phyloP scores from a whole-genome alignment of 1,140 invertebrate genomes.

The Leptinotarsa lineolata region DNA sequence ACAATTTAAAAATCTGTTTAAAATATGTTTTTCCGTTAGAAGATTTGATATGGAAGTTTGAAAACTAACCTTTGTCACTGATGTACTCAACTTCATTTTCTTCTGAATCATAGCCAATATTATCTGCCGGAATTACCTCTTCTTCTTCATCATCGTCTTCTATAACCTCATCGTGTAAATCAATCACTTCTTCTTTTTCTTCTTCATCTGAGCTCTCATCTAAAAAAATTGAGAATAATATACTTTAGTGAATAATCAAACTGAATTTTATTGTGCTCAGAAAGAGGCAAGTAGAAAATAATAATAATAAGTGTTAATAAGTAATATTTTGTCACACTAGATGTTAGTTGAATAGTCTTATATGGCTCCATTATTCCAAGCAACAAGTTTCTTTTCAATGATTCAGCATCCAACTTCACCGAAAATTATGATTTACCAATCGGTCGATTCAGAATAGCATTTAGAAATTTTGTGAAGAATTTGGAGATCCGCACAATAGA shows the following conservation, averaged over 20 bases:
- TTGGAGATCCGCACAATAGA: too few relatives aligned
- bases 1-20: too few relatives aligned
- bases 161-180: conserved; percentile 41
- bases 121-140: conserved; percentile 57
- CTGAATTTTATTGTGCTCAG: too few relatives aligned
- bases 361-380: too few relatives aligned
- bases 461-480: too few relatives aligned
- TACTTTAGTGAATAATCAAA: background rate
- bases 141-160: conserved; percentile 54
- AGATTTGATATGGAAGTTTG: background rate
- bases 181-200: conserved; percentile 53
- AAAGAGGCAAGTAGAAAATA: background rate
- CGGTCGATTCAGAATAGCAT: too few relatives aligned
- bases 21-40: too few relatives aligned
- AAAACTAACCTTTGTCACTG: conserved; percentile 42
- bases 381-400: too few relatives aligned
- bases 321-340: too few relatives aligned
- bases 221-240: conserved; percentile 42
- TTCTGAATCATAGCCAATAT: conserved; percentile 73
- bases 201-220: conserved; percentile 58
- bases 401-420: too few relatives aligned
- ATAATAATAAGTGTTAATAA: background rate
- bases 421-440: too few relatives aligned
- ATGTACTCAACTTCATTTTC: conserved; percentile 69
- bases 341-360: too few relatives aligned